phyloP scores from a whole-genome alignment of 2,113 vertebrate genomes.

The Eulemur macaco region DNA sequence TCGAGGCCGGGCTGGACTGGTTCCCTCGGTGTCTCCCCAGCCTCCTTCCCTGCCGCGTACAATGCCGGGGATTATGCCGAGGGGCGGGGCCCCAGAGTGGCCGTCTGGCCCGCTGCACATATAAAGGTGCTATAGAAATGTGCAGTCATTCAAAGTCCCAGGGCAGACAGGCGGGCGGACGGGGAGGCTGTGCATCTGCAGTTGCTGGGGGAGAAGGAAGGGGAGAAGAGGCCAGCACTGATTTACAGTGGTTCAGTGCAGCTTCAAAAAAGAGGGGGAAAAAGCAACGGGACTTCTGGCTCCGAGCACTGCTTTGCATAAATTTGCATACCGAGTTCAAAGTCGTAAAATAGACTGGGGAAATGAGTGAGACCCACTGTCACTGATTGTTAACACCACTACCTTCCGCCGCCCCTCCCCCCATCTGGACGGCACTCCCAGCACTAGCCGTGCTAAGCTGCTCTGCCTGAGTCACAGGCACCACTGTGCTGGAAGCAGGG shows the following conservation, averaged over 20 bases:
- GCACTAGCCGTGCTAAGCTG: background rate
- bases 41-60: background rate
- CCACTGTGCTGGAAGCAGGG: background rate
- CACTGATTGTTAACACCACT: constrained; percentile 42
- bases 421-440: constrained; percentile 15
- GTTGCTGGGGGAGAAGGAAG: background rate
- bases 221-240: constrained; percentile 24
- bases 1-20: constrained; percentile 31
- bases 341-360: constrained; percentile 67
- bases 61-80: constrained; percentile 20
- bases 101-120: constrained; percentile 43
- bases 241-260: constrained; percentile 70
- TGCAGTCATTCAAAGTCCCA: constrained; percentile 52
- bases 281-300: constrained; percentile 71
- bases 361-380: constrained; percentile 70
- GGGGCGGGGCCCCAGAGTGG: constrained; percentile 36
- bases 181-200: constrained; percentile 3
- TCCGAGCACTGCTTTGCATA: constrained; percentile 73
- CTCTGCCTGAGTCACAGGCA: background rate
- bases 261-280: constrained; percentile 52
- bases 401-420: background rate
- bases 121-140: constrained; percentile 74
- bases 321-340: constrained; percentile 80
- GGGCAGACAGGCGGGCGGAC: background rate
- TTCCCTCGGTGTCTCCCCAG: constrained; percentile 19